Base-by-base conservation (phyloP, 35 echinoderm and acorn worm species). In the Amphiura filiformis region DNA sequence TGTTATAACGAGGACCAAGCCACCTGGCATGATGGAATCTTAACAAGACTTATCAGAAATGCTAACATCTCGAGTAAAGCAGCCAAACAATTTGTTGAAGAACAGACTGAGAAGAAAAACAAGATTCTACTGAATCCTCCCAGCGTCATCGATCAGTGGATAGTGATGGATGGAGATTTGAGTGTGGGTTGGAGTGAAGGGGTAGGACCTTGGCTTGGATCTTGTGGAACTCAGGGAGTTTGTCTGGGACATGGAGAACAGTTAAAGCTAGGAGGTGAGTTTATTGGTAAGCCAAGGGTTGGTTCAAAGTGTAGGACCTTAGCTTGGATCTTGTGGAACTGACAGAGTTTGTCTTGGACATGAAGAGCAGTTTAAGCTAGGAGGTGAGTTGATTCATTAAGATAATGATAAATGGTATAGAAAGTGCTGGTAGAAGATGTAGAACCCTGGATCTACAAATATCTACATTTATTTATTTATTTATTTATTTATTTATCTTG, bases 81-180 rank as follows among this genome's bases (percentile, higher is more conserved):
- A 31, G 95, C 95, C 14, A 81, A 91, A 33, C 76, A 31, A 0
- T 61, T 97, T 12, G 65, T 82, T 34, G 47, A 86, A 47, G 87
- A 92, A 65, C 90, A 93, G 32, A 36, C 76, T 0, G 89, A 91
- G 80, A 90, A 85, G 70, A 97, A 91, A 80, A 93, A 93, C 77
- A 97, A 93, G 79, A 92, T 86, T 0, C 40, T 97, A 36, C 84
- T 97, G 17, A 91, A 89, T 34, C 83, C 93, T 52, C 96, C 96
- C 0, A 95, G 90, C 22, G 65, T 99, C 80, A 92, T 99, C 4
- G 35, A 94, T 32, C 89, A 86, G 39, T 99, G 96, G 96, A 37
- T 99, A 13, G 84, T 99, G 32, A 56, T 99, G 75, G 96, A 94
- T 61, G 96, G 96, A 38, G 77, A 37, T 18, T 22, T 95, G 0